phyloP scores from a whole-genome alignment of 2,113 vertebrate genomes.

The Ctenodactylus gundi region DNA sequence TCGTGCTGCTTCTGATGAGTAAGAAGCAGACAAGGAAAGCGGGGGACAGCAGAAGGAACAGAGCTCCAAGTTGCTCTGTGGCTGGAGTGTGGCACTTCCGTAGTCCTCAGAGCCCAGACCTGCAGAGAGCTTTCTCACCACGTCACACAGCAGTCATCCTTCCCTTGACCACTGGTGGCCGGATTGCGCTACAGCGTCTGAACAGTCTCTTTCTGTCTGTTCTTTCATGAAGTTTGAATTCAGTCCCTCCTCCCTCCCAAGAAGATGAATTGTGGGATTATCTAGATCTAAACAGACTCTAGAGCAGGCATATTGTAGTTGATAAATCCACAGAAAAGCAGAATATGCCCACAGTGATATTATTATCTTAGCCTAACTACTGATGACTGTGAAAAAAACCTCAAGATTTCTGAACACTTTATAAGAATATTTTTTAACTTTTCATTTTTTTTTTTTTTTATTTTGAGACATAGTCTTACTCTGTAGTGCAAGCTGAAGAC shows the following conservation, averaged over 20 bases:
- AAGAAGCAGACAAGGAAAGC: background rate
- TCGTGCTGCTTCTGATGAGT: background rate
- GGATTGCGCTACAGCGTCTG: background rate
- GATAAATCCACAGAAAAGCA: background rate
- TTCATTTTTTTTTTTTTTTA: background rate
- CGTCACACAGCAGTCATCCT: background rate
- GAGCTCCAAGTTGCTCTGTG: background rate
- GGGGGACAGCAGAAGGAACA: background rate
- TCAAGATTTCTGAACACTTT: background rate
- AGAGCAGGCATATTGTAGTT: background rate
- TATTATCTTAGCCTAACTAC: background rate
- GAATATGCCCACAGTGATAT: too few species aligned
- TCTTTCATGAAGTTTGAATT: too few species aligned
- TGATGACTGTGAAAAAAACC: background rate
- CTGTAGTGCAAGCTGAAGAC: too few species aligned
- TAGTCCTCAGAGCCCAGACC: rapidly evolving
- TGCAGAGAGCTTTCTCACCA: too few species aligned
- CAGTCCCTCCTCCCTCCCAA: background rate
- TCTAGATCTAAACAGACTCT: background rate
- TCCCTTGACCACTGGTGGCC: background rate
- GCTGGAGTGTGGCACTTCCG: background rate
- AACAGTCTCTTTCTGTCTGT: background rate
- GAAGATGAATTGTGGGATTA: background rate
- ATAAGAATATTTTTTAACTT: background rate
- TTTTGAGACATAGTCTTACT: too few species aligned